Percentiles rank a stretch among this genome's conserved stretches.
These are phyloP conservation scores for Nannobrachium achirus DNA, from an alignment of 2,113 vertebrate species.

Conservation along the genomic window DNA sequence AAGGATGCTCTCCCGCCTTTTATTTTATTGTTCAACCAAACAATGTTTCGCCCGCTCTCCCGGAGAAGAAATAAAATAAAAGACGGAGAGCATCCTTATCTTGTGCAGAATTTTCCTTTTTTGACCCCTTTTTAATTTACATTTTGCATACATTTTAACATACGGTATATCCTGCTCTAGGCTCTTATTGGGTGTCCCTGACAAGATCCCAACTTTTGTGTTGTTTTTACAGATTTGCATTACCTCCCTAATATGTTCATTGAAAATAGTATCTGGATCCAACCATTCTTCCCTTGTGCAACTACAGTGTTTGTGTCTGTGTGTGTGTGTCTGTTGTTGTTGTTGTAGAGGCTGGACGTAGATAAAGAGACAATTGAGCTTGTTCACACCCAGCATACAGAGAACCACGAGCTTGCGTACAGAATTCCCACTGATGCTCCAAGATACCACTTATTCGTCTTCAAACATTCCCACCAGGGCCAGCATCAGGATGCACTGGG, in stretches of 20 bases:
- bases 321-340: too few relatives aligned
- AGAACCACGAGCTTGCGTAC: slow-evolving; percentile 86
- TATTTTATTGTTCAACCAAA: too few relatives aligned
- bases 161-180: background rate
- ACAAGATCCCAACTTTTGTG: too few relatives aligned
- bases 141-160: background rate
- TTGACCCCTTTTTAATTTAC: too few relatives aligned
- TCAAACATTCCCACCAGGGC: slow-evolving; percentile 93
- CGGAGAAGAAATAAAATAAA: too few relatives aligned
- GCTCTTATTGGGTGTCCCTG: too few relatives aligned
- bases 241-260: too few relatives aligned
- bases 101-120: too few relatives aligned
- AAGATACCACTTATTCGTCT: slow-evolving; percentile 97
- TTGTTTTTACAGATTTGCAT: too few relatives aligned
- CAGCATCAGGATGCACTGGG: slow-evolving; percentile 91
- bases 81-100: too few relatives aligned
- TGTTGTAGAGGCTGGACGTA: slow-evolving; percentile 89
- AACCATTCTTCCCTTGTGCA: background rate
- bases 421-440: slow-evolving; percentile 91
- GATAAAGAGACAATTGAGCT: slow-evolving; percentile 93
- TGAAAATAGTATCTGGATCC: background rate
- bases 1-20: too few relatives aligned
- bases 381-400: slow-evolving; percentile 93
- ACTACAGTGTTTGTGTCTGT: slow-evolving; percentile 1
- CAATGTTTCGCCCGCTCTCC: too few relatives aligned